Conservation (phyloP, 2,888 invertebrate genomes). For the Pristionchus entomophagus region DNA sequence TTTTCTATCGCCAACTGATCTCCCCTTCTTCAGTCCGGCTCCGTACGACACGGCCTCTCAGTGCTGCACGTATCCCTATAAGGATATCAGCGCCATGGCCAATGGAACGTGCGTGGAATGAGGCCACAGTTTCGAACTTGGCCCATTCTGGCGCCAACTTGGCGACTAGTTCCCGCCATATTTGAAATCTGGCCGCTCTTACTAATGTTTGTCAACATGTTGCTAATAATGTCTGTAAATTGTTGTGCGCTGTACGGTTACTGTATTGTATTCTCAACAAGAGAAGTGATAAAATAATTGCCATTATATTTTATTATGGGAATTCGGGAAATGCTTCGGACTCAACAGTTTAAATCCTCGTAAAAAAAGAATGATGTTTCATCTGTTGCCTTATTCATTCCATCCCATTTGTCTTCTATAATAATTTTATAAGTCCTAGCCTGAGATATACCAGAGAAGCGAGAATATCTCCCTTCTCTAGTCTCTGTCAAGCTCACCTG, state of each 20-base stretch:
- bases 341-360: too few species aligned
- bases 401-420: too few species aligned
- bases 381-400: too few species aligned
- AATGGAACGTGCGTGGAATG: slow-evolving; percentile 53
- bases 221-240: background rate
- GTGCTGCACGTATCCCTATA: slow-evolving; percentile 72
- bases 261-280: background rate
- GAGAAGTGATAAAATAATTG: slow-evolving; percentile 15
- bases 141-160: background rate
- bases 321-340: too few species aligned
- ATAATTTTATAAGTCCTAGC: too few species aligned
- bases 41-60: slow-evolving; percentile 66
- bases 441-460: too few species aligned
- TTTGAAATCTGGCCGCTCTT: too few species aligned
- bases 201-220: background rate
- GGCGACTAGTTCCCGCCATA: background rate
- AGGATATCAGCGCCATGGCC: slow-evolving; percentile 56
- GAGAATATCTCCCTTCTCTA: too few species aligned
- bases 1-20: slow-evolving; percentile 51
- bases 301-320: too few species aligned
- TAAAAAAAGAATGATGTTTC: too few species aligned
- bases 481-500: too few species aligned
- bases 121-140: too few species aligned
- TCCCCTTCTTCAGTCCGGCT: slow-evolving; percentile 19
- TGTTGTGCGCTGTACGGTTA: background rate